phyloP scores from a whole-genome alignment of 2,113 vertebrate genomes.

The Desmodus rotundus region DNA sequence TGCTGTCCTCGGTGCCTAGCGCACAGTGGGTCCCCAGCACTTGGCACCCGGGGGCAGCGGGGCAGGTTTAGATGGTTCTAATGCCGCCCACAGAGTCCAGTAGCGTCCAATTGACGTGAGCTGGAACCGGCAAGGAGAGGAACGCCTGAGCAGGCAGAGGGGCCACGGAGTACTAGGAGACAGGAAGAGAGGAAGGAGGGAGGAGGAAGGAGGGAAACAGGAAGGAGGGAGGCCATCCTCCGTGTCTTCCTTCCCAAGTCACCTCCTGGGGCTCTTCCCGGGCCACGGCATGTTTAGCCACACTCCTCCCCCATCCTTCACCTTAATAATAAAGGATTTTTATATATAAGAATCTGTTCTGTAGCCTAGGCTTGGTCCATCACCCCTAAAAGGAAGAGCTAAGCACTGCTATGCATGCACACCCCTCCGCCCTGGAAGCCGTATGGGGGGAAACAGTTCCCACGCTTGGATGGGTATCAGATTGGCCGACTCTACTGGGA shows the following conservation, averaged over 20 bases:
- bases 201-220: not conserved
- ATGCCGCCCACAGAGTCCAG: not conserved
- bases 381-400: not conserved
- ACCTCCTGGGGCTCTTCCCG: not conserved
- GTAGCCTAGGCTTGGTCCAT: not conserved
- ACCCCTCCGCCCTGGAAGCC: not conserved
- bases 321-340: not conserved
- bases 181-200: not conserved
- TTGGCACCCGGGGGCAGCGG: not conserved
- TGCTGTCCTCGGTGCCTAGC: not conserved
- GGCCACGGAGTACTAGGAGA: not conserved
- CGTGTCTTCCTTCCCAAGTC: not conserved
- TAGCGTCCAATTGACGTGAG: too few relatives aligned
- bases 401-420: not conserved
- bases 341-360: not conserved
- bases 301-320: not conserved
- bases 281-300: not conserved
- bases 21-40: not conserved
- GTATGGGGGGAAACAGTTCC: not conserved
- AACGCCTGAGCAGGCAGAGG: not conserved
- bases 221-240: not conserved
- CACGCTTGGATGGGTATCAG: not conserved
- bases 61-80: too few relatives aligned
- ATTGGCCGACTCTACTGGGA: not conserved
- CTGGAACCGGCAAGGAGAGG: not conserved